Evolutionary conservation across 1,140 invertebrate species (phyloP).

Genomic region (Aplysia californica): DNA sequence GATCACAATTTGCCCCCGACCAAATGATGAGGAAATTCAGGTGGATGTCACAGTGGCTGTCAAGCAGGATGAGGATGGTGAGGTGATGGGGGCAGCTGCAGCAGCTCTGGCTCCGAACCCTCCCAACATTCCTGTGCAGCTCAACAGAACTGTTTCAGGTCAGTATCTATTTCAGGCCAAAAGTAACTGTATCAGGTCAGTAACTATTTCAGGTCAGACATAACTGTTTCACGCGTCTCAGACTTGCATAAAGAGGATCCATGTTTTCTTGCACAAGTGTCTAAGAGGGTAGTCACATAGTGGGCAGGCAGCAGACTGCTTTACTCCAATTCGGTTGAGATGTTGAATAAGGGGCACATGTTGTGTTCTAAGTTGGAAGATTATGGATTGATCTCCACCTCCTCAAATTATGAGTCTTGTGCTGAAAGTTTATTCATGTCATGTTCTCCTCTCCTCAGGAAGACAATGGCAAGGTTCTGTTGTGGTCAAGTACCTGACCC

Average conservation of each 20-base stretch:
- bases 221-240: neutral
- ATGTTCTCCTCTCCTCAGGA: slow-evolving; percentile 28
- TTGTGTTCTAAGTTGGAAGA: too few relatives aligned
- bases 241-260: neutral
- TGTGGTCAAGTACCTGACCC: slow-evolving; percentile 38
- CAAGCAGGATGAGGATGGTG: neutral
- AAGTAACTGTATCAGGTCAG: neutral
- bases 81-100: neutral
- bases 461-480: slow-evolving; percentile 39
- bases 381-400: neutral
- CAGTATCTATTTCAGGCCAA: neutral
- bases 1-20: neutral
- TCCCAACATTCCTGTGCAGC: neutral
- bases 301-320: too few relatives aligned
- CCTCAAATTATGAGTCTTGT: neutral
- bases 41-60: neutral
- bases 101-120: neutral
- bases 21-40: neutral
- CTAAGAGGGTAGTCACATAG: too few relatives aligned
- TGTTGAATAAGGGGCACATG: too few relatives aligned
- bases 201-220: neutral
- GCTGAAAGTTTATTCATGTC: neutral
- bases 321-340: too few relatives aligned
- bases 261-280: too few relatives aligned
- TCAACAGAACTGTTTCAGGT: slow-evolving; percentile 23